Percentiles rank a stretch among this genome's conserved stretches.
These are phyloP conservation scores for Prosapia bicincta DNA, from an alignment of 2,888 invertebrate genomes.

Conservation along the genomic window DNA sequence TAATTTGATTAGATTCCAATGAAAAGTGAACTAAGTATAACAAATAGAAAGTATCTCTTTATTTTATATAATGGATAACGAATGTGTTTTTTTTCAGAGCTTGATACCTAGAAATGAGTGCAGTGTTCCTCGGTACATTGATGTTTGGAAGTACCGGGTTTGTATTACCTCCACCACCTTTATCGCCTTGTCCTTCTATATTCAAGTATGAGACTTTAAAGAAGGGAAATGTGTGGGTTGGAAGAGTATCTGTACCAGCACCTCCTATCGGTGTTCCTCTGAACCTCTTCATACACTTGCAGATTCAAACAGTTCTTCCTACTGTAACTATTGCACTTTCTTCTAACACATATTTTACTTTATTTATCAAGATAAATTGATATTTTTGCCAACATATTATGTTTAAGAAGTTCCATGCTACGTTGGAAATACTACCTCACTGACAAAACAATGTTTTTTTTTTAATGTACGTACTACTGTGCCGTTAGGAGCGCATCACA, in stretches of 20 bases:
- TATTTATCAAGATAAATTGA: no score
- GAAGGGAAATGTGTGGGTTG: conserved; percentile 10
- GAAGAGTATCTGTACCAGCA: conserved; percentile 3
- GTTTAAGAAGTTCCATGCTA: no score
- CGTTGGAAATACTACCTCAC: no score
- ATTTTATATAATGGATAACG: no score
- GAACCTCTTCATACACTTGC: conserved; percentile 10
- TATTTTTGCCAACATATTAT: no score
- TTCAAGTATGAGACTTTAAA: conserved; percentile 17
- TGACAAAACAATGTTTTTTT: not conserved
- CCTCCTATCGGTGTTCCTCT: not conserved
- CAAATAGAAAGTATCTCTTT: no score
- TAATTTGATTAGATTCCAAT: no score
- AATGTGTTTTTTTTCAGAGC: no score
- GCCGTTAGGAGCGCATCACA: no score
- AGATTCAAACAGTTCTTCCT: conserved; percentile 13
- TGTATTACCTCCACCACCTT: conserved; percentile 11
- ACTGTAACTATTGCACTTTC: conserved; percentile 16
- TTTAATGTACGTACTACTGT: no score
- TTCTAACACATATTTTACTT: not conserved
- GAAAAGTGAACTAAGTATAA: no score
- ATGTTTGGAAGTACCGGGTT: not conserved
- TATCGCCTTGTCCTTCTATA: conserved; percentile 23
- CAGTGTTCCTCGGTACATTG: conserved; percentile 13
- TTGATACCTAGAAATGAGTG: no score